Percentiles rank a stretch among this genome's conserved stretches.
These are phyloP conservation scores for Acanthosoma haemorrhoidale DNA, from an alignment of 2,888 invertebrate genomes.

Conservation along the genomic window DNA sequence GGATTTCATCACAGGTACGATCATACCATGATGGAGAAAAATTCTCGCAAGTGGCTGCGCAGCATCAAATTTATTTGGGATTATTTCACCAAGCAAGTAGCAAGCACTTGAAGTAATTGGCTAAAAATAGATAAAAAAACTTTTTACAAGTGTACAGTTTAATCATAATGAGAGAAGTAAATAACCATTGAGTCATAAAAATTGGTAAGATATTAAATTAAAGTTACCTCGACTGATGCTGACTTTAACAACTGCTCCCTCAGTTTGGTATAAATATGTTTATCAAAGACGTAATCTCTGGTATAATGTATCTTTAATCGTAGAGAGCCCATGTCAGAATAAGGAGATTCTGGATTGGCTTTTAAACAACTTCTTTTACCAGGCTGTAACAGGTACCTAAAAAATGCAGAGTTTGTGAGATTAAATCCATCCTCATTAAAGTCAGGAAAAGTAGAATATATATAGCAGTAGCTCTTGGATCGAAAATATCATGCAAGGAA, in stretches of 20 bases:
- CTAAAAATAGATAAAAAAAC: conserved; percentile 45
- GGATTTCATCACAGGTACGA: conserved; percentile 75
- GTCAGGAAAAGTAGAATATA: background rate
- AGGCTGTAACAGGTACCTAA: conserved; percentile 72
- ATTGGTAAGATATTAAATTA: background rate
- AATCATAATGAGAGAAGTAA: background rate
- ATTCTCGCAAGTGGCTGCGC: conserved; percentile 83
- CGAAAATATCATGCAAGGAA: too few species aligned
- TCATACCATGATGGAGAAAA: conserved; percentile 78
- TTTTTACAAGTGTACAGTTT: background rate
- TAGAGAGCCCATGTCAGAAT: conserved; percentile 64
- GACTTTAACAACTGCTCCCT: conserved; percentile 71
- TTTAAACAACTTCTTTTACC: conserved; percentile 59
- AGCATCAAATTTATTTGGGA: conserved; percentile 79
- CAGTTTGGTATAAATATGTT: conserved; percentile 71
- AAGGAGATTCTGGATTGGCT: conserved; percentile 46
- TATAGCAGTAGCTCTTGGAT: too few species aligned
- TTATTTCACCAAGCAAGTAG: conserved; percentile 79
- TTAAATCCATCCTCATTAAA: background rate
- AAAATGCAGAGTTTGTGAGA: conserved; percentile 34
- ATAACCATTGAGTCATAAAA: background rate
- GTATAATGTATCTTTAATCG: conserved; percentile 82
- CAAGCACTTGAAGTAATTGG: conserved; percentile 76
- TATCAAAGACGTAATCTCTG: conserved; percentile 82
- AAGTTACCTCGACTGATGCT: conserved; percentile 50